Conservation (phyloP, 2,113 vertebrate species). For the Pteruthius melanotis region DNA sequence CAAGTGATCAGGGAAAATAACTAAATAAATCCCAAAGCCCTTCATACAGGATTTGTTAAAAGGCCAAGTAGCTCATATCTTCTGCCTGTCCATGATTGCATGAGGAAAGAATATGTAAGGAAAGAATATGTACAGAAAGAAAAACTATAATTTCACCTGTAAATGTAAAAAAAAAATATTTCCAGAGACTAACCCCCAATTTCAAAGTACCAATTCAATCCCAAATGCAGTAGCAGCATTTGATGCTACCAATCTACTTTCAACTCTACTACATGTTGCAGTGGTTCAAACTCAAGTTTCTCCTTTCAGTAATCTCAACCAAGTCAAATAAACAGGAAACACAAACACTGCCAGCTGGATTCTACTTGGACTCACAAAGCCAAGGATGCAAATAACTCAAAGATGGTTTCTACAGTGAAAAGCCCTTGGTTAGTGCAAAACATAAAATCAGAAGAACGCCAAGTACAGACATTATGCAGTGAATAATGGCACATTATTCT, state of each 20-base stretch:
- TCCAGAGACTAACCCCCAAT: not conserved
- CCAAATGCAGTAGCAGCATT: not conserved
- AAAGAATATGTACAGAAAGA: not conserved
- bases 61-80: not conserved
- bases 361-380: not conserved
- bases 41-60: not conserved
- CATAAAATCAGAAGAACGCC: not conserved
- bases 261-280: not conserved
- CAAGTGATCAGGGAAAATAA: not conserved
- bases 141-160: not conserved
- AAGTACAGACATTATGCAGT: not conserved
- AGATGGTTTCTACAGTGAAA: not conserved
- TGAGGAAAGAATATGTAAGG: not conserved
- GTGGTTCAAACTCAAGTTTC: not conserved
- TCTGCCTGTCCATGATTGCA: not conserved
- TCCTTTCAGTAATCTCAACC: not conserved
- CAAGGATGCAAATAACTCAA: not conserved
- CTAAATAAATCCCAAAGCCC: not conserved
- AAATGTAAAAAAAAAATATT: not conserved
- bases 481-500: not conserved
- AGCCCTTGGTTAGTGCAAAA: not conserved
- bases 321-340: not conserved
- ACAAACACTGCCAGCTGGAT: not conserved
- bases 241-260: not conserved
- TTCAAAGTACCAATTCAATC: not conserved